Evolutionary conservation across 1,140 invertebrate species (phyloP).

Genomic region (Ostrea denselamellosa): DNA sequence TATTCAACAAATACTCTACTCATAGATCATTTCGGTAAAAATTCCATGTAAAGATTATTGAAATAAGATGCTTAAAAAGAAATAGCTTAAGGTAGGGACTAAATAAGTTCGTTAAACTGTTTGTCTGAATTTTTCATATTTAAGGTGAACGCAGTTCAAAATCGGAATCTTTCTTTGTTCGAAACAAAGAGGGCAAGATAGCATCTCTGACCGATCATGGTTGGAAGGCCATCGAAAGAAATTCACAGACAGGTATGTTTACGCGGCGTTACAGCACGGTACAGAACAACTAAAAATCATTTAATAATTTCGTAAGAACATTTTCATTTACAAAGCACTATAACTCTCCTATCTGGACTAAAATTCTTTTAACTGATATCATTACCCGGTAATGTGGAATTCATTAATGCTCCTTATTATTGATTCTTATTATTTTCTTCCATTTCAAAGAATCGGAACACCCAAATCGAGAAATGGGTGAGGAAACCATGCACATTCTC

Average conservation of each 20-base stretch:
- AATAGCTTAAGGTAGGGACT: too few species aligned
- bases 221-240: not conserved
- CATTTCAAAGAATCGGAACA: not conserved
- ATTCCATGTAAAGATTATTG: not conserved
- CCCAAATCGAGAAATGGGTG: not conserved
- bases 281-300: too few species aligned
- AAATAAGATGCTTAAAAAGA: not conserved
- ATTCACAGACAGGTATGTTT: not conserved
- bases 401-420: too few species aligned
- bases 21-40: not conserved
- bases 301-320: too few species aligned
- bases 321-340: not conserved
- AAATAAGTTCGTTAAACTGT: too few species aligned
- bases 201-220: not conserved
- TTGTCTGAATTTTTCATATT: not conserved
- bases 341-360: not conserved
- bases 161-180: not conserved
- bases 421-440: not conserved
- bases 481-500: not conserved
- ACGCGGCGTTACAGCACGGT: too few species aligned
- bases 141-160: not conserved
- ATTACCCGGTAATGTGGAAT: not conserved
- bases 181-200: not conserved
- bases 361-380: not conserved
- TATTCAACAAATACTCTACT: not conserved